These are phyloP conservation scores for Rattus norvegicus DNA, from an alignment of 2,113 vertebrate species.

Conservation along the genomic window DNA sequence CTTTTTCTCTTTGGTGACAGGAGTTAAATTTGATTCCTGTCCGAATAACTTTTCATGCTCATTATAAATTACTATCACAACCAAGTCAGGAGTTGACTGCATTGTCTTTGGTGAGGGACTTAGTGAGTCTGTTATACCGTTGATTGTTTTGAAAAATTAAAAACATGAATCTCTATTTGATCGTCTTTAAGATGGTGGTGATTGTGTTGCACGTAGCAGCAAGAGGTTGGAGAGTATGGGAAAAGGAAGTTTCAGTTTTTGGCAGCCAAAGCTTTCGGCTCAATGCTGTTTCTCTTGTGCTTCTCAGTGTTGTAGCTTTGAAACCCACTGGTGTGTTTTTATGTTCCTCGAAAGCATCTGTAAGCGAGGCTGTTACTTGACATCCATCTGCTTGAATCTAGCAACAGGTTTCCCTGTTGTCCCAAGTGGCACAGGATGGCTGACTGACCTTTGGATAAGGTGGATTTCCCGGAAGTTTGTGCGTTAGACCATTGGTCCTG, in stretches of 20 bases:
- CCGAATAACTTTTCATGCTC: slow-evolving; percentile 24
- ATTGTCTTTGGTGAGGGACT: not conserved
- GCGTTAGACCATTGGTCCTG: not conserved
- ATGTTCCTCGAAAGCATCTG: not conserved
- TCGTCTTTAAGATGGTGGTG: not conserved
- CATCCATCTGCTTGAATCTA: too few relatives aligned
- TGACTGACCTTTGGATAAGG: not conserved
- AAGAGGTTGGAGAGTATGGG: not conserved
- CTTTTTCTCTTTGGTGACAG: slow-evolving; percentile 39
- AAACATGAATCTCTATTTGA: not conserved
- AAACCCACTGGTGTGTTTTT: not conserved
- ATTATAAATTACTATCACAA: slow-evolving; percentile 54
- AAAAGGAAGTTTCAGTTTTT: not conserved
- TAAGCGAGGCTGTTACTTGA: not conserved
- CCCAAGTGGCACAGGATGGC: not conserved
- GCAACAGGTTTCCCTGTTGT: not conserved
- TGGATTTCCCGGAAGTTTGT: not conserved
- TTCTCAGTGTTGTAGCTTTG: not conserved
- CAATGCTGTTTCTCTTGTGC: not conserved
- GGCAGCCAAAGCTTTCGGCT: not conserved
- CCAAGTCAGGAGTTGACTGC: not conserved
- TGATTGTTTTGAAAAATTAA: slow-evolving; percentile 38
- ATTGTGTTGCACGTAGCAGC: not conserved
- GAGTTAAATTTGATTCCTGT: slow-evolving; percentile 26
- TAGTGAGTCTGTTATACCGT: not conserved